Percentiles rank a stretch among this genome's conserved stretches.
Conservation (phyloP, 2,888 invertebrate species). For the Phymatocera aterrima region DNA sequence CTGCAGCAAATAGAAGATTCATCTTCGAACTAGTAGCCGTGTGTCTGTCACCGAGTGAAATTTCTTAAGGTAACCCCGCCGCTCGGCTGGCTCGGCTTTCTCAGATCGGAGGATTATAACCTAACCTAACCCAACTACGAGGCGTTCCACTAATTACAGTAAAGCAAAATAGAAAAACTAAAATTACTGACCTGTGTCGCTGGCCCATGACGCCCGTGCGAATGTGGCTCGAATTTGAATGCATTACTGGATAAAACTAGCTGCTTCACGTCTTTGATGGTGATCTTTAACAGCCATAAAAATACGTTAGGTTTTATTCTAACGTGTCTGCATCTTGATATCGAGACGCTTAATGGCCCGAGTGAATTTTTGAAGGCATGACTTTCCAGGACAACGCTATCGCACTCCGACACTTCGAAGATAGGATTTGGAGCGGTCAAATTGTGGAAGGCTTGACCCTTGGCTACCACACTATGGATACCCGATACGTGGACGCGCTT, state of each 20-base stretch:
- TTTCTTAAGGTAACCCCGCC: neutral
- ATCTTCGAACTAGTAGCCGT: neutral
- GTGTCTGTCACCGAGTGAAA: constrained; percentile 10
- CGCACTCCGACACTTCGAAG: constrained; percentile 80
- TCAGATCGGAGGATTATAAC: neutral
- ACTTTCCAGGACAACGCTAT: constrained; percentile 79
- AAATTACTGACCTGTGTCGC: constrained; percentile 70
- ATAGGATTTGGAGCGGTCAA: constrained; percentile 79
- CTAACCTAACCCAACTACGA: constrained; percentile 14
- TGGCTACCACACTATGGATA: constrained; percentile 77
- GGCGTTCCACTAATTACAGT: constrained; percentile 11
- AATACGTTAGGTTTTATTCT: constrained; percentile 81
- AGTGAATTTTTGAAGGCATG: constrained; percentile 80
- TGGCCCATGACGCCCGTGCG: constrained; percentile 81
- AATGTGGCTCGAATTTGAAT: constrained; percentile 80
- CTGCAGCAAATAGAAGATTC: constrained; percentile 26
- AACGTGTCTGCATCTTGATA: constrained; percentile 78
- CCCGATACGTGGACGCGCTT: constrained; percentile 77
- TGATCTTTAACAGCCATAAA: constrained; percentile 81
- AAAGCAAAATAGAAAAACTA: neutral
- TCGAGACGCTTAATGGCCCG: constrained; percentile 80
- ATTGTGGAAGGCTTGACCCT: constrained; percentile 79
- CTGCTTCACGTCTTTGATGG: constrained; percentile 77
- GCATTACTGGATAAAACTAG: constrained; percentile 79
- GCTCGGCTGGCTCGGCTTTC: no score